These are phyloP conservation scores for Encarsia formosa DNA, from an alignment of 2,888 invertebrate genomes.

Conservation along the genomic window DNA sequence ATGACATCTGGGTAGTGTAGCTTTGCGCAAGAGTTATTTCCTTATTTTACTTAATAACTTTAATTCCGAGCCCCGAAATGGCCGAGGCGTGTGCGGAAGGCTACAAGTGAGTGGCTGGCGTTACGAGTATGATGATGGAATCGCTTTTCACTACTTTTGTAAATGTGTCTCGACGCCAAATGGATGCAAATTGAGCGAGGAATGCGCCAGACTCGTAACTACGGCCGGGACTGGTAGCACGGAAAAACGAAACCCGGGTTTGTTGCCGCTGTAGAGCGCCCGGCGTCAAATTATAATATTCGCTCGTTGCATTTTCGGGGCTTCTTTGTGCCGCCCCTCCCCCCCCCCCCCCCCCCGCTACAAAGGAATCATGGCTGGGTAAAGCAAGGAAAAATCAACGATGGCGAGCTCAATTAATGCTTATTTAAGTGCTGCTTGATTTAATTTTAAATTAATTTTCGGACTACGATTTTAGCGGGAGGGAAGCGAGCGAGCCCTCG, in stretches of 20 bases:
- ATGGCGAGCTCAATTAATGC: too few relatives aligned
- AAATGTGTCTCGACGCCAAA: conserved; percentile 22
- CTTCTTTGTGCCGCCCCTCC: too few relatives aligned
- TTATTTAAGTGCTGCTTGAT: too few relatives aligned
- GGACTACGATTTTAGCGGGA: too few relatives aligned
- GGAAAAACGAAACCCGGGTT: conserved; percentile 5
- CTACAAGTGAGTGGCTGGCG: neutral
- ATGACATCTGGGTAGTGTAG: too few relatives aligned
- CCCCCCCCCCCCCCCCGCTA: neutral
- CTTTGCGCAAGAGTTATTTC: too few relatives aligned
- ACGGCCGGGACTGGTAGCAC: neutral
- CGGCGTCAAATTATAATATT: conserved; percentile 2
- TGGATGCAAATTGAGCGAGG: conserved; percentile 20
- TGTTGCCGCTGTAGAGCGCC: neutral
- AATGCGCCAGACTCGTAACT: conserved; percentile 20
- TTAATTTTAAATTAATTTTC: too few relatives aligned
- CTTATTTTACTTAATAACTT: too few relatives aligned
- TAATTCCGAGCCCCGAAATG: too few relatives aligned
- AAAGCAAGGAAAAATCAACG: too few relatives aligned
- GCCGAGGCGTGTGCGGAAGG: neutral
- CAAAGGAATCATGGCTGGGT: too few relatives aligned
- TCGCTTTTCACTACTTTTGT: conserved; percentile 9
- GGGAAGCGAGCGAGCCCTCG: too few relatives aligned
- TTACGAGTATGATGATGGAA: neutral
- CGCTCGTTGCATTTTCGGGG: neutral